A percentile compares a stretch with the other conserved stretches of the same genome.
Evolutionary conservation across 1,140 invertebrate genomes (phyloP).

Genomic region (Diuraphis noxia): DNA sequence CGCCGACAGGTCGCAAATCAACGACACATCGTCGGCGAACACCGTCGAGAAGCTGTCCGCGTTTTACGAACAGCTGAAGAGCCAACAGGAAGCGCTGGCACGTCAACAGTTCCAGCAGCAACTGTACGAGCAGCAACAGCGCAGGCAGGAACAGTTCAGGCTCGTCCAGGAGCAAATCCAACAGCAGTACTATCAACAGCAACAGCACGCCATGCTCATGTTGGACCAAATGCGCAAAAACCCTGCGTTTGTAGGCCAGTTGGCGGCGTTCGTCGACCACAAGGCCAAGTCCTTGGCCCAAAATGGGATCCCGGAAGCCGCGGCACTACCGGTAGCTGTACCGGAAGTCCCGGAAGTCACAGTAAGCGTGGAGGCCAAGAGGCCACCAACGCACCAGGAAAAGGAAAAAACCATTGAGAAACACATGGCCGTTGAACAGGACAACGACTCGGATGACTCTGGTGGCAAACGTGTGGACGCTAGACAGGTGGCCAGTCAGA

Average conservation of each 20-base stretch:
- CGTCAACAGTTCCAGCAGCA: slow-evolving; percentile 28
- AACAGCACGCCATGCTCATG: slow-evolving; percentile 23
- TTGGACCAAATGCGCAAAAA: slow-evolving; percentile 19
- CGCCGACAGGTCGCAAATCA: neutral
- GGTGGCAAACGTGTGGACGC: neutral
- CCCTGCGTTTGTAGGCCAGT: neutral
- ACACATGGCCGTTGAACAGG: neutral
- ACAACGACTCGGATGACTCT: neutral
- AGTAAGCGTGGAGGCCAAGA: too few relatives aligned
- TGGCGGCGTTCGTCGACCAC: neutral
- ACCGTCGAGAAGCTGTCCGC: neutral
- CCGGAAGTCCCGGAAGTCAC: neutral
- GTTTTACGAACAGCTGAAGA: slow-evolving; percentile 15
- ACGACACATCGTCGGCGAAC: neutral
- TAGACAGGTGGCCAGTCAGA: neutral
- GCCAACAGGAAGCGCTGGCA: slow-evolving; percentile 1
- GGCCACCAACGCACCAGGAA: neutral
- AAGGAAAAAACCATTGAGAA: neutral
- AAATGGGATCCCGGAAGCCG: neutral
- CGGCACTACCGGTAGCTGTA: too few relatives aligned
- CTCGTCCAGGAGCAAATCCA: slow-evolving; percentile 11
- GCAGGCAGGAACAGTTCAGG: neutral
- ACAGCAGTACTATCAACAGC: slow-evolving; percentile 42
- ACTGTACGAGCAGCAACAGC: slow-evolving; percentile 27
- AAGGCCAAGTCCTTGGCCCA: neutral